Percentiles rank a stretch among this genome's conserved stretches.
phyloP scores from a whole-genome alignment of 2,888 invertebrate genomes.

The Zonitis immaculata region DNA sequence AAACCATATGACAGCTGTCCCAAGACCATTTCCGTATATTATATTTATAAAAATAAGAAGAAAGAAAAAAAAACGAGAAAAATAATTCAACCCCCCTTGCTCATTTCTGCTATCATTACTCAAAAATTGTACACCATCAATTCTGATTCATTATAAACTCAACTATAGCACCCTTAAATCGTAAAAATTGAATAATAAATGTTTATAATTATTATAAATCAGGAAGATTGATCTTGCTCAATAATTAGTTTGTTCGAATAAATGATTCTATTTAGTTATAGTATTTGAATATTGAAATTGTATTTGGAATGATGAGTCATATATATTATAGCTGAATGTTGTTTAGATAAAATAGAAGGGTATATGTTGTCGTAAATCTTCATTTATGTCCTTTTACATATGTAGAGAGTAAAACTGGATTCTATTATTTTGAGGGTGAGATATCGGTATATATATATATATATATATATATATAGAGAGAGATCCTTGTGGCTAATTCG shows the following conservation, averaged over 20 bases:
- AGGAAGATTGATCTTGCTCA: neutral
- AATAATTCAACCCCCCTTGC: neutral
- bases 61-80: neutral
- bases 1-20: neutral
- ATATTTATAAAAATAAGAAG: too few relatives aligned
- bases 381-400: conserved; percentile 27
- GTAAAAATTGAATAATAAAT: too few relatives aligned
- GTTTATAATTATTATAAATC: too few relatives aligned
- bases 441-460: too few relatives aligned
- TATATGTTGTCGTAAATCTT: conserved; percentile 22
- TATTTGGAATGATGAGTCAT: neutral
- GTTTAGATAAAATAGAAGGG: conserved; percentile 6
- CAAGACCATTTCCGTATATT: neutral
- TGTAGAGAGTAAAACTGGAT: conserved; percentile 22
- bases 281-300: neutral
- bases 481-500: conserved; percentile 6
- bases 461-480: too few relatives aligned
- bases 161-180: neutral
- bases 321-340: neutral
- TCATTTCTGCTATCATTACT: neutral
- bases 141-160: neutral
- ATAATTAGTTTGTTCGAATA: neutral
- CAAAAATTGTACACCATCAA: neutral
- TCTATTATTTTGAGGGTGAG: neutral
- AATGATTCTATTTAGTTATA: neutral